phyloP scores from a whole-genome alignment of 2,888 invertebrate species.

The Xanthia togata region DNA sequence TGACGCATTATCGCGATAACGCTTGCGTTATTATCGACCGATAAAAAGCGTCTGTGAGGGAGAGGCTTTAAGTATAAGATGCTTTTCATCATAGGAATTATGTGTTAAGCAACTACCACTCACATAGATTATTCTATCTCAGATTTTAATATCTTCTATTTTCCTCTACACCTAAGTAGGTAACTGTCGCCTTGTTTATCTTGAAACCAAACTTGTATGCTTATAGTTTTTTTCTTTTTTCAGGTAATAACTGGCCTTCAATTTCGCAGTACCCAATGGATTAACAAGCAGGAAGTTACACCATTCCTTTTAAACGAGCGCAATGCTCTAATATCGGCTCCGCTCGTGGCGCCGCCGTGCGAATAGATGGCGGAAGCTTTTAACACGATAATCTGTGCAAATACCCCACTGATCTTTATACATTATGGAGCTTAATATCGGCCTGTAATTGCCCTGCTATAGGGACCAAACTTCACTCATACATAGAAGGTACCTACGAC shows the following conservation, averaged over 20 bases:
- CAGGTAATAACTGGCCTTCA: conserved; percentile 73
- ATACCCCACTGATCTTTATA: conserved; percentile 26
- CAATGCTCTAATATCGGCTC: conserved; percentile 37
- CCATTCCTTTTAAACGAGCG: conserved; percentile 23
- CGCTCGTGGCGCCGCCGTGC: conserved; percentile 28
- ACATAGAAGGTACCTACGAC: neutral
- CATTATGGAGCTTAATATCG: conserved; percentile 18
- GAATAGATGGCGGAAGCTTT: conserved; percentile 57
- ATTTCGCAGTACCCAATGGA: neutral
- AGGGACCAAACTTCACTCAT: neutral
- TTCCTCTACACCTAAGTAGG: too few relatives aligned
- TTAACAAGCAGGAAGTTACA: conserved; percentile 39
- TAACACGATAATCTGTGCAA: conserved; percentile 49
- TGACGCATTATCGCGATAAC: too few relatives aligned
- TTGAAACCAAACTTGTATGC: neutral
- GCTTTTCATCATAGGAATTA: too few relatives aligned
- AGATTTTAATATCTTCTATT: neutral
- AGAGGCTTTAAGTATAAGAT: too few relatives aligned
- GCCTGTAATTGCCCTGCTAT: neutral
- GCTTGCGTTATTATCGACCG: too few relatives aligned
- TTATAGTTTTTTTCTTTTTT: conserved; percentile 66
- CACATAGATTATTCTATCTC: too few relatives aligned
- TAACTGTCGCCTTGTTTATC: neutral
- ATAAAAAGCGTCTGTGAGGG: too few relatives aligned
- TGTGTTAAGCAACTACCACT: neutral